Conservation (phyloP, 2,888 invertebrate genomes). For the Callinectes sapidus region DNA sequence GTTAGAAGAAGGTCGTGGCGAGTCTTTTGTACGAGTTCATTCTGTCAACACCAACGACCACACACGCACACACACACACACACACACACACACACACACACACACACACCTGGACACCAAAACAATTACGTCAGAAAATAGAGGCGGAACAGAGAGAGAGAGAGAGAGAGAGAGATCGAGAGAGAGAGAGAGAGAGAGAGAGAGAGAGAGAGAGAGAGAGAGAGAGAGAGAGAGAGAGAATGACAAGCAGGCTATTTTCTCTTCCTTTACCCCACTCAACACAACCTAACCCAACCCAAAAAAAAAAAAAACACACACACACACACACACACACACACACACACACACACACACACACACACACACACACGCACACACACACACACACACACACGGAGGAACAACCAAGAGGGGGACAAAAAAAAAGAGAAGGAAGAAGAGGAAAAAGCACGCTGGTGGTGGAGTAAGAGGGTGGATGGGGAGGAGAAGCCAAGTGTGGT, state of each 20-base stretch:
- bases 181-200: slow-evolving; percentile 4
- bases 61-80: slow-evolving; percentile 37
- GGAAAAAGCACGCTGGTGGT: background rate
- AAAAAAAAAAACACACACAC: no score
- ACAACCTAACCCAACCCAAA: no score
- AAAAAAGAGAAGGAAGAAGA: background rate
- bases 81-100: slow-evolving; percentile 47
- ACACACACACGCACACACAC: background rate
- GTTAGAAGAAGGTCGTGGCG: background rate
- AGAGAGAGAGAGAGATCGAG: background rate
- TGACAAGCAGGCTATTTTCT: background rate
- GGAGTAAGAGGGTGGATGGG: background rate
- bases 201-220: background rate
- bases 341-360: background rate
- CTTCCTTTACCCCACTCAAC: background rate
- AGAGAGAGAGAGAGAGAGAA: background rate
- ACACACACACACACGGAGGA: background rate
- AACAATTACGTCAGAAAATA: slow-evolving; percentile 14
- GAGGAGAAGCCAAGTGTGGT: background rate
- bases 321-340: no score
- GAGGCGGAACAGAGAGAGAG: background rate
- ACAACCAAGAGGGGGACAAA: background rate
- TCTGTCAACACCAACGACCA: background rate
- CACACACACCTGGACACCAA: slow-evolving; percentile 32
- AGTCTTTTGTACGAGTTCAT: background rate